phyloP scores from a whole-genome alignment of 1,140 invertebrate genomes.

The Anadara kagoshimensis region DNA sequence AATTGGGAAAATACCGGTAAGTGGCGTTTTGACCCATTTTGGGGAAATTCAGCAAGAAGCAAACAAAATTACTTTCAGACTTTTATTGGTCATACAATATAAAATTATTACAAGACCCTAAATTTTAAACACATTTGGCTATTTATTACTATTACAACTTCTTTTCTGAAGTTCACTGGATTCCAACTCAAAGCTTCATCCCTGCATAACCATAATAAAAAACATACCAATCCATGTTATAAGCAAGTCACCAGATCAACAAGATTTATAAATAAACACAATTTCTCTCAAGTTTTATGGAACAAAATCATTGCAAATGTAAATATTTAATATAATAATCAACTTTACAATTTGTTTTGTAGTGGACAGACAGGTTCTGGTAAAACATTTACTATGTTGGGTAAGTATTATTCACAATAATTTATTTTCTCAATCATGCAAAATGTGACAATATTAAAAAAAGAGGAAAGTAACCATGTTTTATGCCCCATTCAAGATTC shows the following conservation, averaged over 20 bases:
- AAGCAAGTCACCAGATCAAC: neutral
- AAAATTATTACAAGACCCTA: neutral
- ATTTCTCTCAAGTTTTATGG: neutral
- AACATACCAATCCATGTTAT: neutral
- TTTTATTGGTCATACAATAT: too few relatives aligned
- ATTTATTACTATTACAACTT: neutral
- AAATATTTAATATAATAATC: too few relatives aligned
- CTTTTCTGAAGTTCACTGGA: neutral
- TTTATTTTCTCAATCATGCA: neutral
- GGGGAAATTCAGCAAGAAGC: too few relatives aligned
- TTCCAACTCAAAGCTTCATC: neutral
- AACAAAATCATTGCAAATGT: neutral
- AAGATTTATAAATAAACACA: neutral
- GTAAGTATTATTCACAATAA: conserved; percentile 45
- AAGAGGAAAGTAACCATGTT: too few relatives aligned
- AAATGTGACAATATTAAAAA: neutral
- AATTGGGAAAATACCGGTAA: too few relatives aligned
- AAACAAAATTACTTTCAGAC: too few relatives aligned
- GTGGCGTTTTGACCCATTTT: too few relatives aligned
- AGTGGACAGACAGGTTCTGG: conserved; percentile 72
- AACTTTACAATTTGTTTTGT: too few relatives aligned
- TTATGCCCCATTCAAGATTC: neutral
- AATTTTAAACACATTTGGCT: neutral
- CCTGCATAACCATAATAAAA: neutral
- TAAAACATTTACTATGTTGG: conserved; percentile 72